Base-by-base conservation (phyloP, 2,888 invertebrate genomes). In the Zonitis immaculata region DNA sequence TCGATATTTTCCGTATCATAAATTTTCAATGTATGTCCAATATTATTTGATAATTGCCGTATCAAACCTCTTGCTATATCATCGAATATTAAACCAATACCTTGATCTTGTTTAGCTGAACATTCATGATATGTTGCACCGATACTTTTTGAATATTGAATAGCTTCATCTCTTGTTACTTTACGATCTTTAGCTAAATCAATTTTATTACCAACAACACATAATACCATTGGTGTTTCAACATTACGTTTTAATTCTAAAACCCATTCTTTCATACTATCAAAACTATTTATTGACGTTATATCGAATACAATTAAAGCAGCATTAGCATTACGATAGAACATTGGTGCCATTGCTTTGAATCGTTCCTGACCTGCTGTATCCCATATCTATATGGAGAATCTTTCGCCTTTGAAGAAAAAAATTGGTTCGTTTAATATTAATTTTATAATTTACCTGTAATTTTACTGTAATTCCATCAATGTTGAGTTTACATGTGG, bases 301-400 rank as follows among this genome's bases (percentile, higher is more conserved):
- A 95, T 83, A 73, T 95, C 95, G 71, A 88, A 95, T 0, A 94
- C 87, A 44, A 95, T 77, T 45, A 95, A 80, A 0, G 95, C 95
- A 0, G 91, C 93, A 73, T 92, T 93, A 0, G 94, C 89, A 70
- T 92, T 93, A 47, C 95, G 79, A 72, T 95, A 95, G 73, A 95
- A 95, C 91, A 95, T 92, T 6, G 95, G 95, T 0, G 93, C 92
- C 87, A 95, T 94, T 0, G 95, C 88, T 54, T 89, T 82, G 73
- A 93, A 95, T 46, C 91, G 74, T 74, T 92, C 92, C 71, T 92
- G 91, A 0, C 92, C 92, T 0, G 92, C 91, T 0, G 92, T 92
- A 74, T 92, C 92, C 92, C 92, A 92, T 3, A 92, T 86, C 85
- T 91, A 75, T 5, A 77, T 42, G 4, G n/a, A 18, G 20, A 66